A percentile compares a stretch with the other conserved stretches of the same genome.
Conservation (phyloP, 64 coral and sea anemone species). For the Catalaphyllia jardinei region DNA sequence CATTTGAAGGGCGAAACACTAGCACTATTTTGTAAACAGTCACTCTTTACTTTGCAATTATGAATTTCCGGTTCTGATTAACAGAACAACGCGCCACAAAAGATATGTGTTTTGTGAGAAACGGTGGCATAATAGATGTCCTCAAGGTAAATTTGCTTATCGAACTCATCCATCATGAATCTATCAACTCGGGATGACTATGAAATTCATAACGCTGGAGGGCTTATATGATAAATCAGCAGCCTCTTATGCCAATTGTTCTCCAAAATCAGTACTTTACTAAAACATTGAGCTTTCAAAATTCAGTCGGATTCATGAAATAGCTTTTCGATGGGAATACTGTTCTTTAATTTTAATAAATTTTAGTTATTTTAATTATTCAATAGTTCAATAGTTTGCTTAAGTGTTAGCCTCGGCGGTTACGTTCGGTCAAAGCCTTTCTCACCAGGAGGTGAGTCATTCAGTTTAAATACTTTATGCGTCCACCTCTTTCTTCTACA, state of each 20-base stretch:
- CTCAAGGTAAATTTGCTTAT: constrained; percentile 3
- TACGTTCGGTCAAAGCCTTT: not conserved
- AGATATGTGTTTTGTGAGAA: constrained; percentile 48
- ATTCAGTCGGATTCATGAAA: not conserved
- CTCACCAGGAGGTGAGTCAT: not conserved
- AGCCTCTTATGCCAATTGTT: not conserved
- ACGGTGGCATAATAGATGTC: constrained; percentile 27
- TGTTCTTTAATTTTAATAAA: not conserved
- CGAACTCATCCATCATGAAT: constrained; percentile 11
- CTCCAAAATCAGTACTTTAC: not conserved
- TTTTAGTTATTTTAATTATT: not conserved
- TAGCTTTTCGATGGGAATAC: not conserved
- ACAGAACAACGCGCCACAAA: constrained; percentile 50
- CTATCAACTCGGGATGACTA: constrained; percentile 9
- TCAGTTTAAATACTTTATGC: not conserved
- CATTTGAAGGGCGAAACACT: not conserved
- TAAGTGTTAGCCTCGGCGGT: not conserved
- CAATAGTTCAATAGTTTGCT: not conserved
- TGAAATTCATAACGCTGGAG: constrained; percentile 1
- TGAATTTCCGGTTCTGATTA: constrained; percentile 53
- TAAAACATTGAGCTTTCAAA: not conserved
- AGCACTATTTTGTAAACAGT: constrained; percentile 27
- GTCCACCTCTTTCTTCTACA: not conserved
- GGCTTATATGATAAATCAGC: not conserved
- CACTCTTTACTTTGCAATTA: constrained; percentile 49